These are phyloP conservation scores for Cairina moschata DNA, from an alignment of 2,113 vertebrate species.

Conservation along the genomic window DNA sequence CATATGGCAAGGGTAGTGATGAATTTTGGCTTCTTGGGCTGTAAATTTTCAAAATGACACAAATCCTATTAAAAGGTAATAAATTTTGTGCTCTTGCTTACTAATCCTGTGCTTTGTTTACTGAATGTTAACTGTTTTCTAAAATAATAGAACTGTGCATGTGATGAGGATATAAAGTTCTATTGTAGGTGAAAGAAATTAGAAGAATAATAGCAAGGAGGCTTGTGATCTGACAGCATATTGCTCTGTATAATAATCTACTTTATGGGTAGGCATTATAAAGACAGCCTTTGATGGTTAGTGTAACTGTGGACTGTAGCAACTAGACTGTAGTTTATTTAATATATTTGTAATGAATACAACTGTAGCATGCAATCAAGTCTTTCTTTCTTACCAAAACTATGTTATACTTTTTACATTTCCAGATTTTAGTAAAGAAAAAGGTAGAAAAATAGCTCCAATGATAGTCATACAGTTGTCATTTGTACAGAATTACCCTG, in stretches of 20 bases:
- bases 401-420: not conserved
- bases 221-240: not conserved
- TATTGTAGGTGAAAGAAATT: not conserved
- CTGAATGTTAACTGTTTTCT: not conserved
- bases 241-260: not conserved
- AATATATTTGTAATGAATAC: not conserved
- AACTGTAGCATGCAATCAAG: not conserved
- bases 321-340: not conserved
- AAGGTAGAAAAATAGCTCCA: not conserved
- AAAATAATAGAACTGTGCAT: not conserved
- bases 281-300: not conserved
- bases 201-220: not conserved
- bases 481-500: not conserved
- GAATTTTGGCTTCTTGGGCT: not conserved
- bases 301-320: not conserved
- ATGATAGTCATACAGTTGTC: not conserved
- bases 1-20: not conserved
- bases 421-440: not conserved
- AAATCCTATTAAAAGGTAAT: constrained; percentile 1
- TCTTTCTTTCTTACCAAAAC: not conserved
- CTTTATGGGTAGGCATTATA: not conserved
- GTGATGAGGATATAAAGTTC: not conserved
- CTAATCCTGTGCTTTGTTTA: not conserved
- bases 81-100: not conserved
- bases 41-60: not conserved